Percentiles rank a stretch among this genome's conserved stretches.
phyloP scores from a whole-genome alignment of 2,797 vertebrate species.

The Neosalanx taihuensis region DNA sequence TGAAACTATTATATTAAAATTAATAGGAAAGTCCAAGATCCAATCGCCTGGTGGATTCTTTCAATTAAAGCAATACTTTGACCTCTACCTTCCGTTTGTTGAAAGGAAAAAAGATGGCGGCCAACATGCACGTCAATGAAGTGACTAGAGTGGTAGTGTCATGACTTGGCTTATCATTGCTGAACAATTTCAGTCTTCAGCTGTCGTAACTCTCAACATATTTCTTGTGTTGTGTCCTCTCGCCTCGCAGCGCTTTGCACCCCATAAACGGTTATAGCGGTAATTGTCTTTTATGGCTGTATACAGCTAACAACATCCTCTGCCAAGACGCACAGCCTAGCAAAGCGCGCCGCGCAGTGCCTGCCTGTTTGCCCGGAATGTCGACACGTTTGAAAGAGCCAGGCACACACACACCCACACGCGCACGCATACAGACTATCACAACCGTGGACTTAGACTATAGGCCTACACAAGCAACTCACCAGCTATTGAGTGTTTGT shows the following conservation, averaged over 20 bases:
- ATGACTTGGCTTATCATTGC: slow-evolving; percentile 31
- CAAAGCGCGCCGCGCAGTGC: slow-evolving; percentile 17
- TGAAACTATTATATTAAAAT: not conserved
- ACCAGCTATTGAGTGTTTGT: slow-evolving; percentile 11
- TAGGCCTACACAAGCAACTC: not conserved
- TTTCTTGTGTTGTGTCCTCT: slow-evolving; percentile 71
- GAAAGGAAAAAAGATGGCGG: not conserved
- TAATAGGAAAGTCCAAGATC: not conserved
- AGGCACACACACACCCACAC: slow-evolving; percentile 15
- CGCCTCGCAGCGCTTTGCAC: slow-evolving; percentile 88
- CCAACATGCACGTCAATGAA: not conserved
- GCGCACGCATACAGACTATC: slow-evolving; percentile 7
- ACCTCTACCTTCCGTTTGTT: not conserved
- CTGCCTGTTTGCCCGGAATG: slow-evolving; percentile 47
- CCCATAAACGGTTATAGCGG: slow-evolving; percentile 94
- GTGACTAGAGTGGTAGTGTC: slow-evolving; percentile 22
- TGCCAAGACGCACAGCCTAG: slow-evolving; percentile 69
- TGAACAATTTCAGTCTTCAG: slow-evolving; percentile 63
- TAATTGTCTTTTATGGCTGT: slow-evolving; percentile 95
- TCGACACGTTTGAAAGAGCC: slow-evolving; percentile 27
- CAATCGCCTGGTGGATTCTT: not conserved
- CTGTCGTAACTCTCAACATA: slow-evolving; percentile 59
- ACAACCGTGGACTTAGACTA: not conserved
- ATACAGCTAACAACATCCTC: slow-evolving; percentile 80
- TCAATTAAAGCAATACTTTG: not conserved